Conservation (phyloP, 2,888 invertebrate genomes). For the Pollenia amentaria region DNA sequence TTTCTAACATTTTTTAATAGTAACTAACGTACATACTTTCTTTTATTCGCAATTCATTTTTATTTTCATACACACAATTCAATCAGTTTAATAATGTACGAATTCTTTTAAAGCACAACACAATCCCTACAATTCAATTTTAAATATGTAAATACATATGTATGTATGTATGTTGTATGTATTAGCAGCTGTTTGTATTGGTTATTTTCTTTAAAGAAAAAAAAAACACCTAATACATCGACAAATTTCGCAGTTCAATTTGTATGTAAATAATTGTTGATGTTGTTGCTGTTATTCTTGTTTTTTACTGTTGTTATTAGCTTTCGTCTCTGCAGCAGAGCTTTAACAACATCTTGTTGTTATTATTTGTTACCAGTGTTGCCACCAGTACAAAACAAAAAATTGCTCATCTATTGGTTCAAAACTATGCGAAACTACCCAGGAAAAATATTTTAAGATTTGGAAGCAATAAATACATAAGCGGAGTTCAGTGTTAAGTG, state of each 20-base stretch:
- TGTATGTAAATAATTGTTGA: constrained; percentile 51
- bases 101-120: no score
- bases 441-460: no score
- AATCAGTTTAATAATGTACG: no score
- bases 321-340: not conserved
- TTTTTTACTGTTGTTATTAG: constrained; percentile 2
- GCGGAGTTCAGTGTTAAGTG: no score
- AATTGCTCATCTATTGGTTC: no score
- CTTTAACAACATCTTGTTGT: constrained; percentile 15
- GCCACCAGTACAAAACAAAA: not conserved
- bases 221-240: not conserved
- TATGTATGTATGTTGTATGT: constrained; percentile 32
- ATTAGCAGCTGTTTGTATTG: constrained; percentile 13
- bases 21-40: not conserved
- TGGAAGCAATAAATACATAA: no score
- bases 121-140: no score
- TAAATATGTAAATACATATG: not conserved
- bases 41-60: not conserved
- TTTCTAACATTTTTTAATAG: constrained; percentile 14
- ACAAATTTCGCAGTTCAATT: constrained; percentile 54
- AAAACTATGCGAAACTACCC: no score
- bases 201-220: not conserved
- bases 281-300: constrained; percentile 11
- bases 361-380: not conserved
- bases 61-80: no score